Conservation (phyloP, 2,888 invertebrate species). For the Lucinisca nassula region DNA sequence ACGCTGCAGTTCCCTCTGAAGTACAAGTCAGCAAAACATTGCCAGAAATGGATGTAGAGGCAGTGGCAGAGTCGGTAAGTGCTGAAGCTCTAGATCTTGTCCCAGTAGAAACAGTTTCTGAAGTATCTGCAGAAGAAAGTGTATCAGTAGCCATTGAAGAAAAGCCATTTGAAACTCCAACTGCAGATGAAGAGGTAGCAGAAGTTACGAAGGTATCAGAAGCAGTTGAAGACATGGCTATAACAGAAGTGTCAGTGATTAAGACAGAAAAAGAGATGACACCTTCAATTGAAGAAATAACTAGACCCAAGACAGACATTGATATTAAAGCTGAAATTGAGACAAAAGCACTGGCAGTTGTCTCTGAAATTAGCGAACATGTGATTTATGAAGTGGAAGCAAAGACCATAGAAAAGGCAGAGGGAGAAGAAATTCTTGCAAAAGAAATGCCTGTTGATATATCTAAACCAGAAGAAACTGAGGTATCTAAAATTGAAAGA, state of each 20-base stretch:
- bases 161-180: background rate
- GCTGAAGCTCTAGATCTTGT: background rate
- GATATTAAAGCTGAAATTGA: background rate
- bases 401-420: background rate
- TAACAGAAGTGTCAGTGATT: slow-evolving; percentile 4
- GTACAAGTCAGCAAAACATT: background rate
- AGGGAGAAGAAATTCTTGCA: background rate
- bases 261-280: background rate
- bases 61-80: background rate
- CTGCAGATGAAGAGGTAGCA: slow-evolving; percentile 4
- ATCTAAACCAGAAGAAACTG: background rate
- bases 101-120: background rate
- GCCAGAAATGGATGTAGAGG: slow-evolving; percentile 18
- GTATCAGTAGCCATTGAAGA: slow-evolving; percentile 13
- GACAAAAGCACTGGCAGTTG: background rate
- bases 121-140: background rate
- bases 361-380: background rate
- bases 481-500: background rate
- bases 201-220: background rate
- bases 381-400: background rate
- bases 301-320: background rate
- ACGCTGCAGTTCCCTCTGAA: background rate
- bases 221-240: background rate
- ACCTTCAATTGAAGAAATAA: slow-evolving; percentile 12
- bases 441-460: background rate